A percentile compares a stretch with the other conserved stretches of the same genome.
Evolutionary conservation across 2,888 invertebrate genomes (phyloP).

Genomic region (Cosmorhoe ocellata): DNA sequence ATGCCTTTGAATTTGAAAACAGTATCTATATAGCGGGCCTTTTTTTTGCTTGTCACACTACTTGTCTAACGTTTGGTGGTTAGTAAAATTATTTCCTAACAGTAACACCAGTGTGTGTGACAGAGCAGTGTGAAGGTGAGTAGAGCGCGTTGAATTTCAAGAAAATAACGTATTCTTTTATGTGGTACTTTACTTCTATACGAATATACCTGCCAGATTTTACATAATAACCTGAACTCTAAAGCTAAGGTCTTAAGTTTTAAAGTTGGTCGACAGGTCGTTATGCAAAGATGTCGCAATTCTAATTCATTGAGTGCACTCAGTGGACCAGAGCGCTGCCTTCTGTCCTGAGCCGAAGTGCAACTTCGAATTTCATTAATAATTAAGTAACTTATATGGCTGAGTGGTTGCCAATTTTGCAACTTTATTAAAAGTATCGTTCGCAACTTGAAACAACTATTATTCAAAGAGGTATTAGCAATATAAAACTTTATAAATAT

Average conservation of each 20-base stretch:
- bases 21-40: neutral
- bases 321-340: conserved; percentile 13
- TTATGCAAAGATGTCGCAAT: conserved; percentile 24
- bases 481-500: too few relatives aligned
- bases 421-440: neutral
- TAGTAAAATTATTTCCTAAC: too few relatives aligned
- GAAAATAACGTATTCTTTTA: too few relatives aligned
- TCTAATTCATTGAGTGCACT: conserved; percentile 28
- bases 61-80: too few relatives aligned
- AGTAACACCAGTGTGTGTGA: too few relatives aligned
- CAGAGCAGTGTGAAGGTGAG: too few relatives aligned
- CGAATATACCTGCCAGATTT: neutral
- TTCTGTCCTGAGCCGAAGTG: conserved; percentile 10
- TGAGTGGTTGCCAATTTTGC: conserved; percentile 11
- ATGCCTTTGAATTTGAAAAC: neutral
- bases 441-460: neutral
- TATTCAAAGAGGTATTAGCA: too few relatives aligned
- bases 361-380: conserved; percentile 26
- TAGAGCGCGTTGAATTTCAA: too few relatives aligned
- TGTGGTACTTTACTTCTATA: neutral
- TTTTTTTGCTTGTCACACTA: too few relatives aligned
- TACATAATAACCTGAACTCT: neutral
- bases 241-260: neutral
- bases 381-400: conserved; percentile 19
- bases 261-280: conserved; percentile 14